Evolutionary conservation across 1,140 invertebrate genomes (phyloP).

Genomic region (Eciton burchellii): DNA sequence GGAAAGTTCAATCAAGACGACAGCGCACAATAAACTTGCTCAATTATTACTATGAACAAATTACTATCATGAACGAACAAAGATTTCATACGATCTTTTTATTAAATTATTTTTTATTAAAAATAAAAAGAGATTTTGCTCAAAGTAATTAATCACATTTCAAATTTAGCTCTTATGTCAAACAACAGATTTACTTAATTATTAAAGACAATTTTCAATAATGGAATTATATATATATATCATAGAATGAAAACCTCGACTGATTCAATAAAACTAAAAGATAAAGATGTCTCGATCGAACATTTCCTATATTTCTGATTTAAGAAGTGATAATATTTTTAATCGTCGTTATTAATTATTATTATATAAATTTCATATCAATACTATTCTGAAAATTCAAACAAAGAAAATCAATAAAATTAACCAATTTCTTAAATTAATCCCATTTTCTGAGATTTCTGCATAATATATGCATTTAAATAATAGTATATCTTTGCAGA

Average conservation of each 20-base stretch:
- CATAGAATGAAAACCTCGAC: too few species aligned
- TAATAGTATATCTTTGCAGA: background rate
- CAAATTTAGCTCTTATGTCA: slow-evolving; percentile 1
- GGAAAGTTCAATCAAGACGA: slow-evolving; percentile 18
- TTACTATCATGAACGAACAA: background rate
- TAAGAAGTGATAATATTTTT: slow-evolving; percentile 9
- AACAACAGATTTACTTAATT: background rate
- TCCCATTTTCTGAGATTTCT: background rate
- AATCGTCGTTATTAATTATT: slow-evolving; percentile 42
- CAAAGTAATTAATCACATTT: background rate
- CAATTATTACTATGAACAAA: slow-evolving; percentile 4
- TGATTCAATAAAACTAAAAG: background rate
- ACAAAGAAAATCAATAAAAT: background rate
- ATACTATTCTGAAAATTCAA: background rate
- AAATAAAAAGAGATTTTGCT: slow-evolving; percentile 1
- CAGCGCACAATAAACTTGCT: slow-evolving; percentile 24
- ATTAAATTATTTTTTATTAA: background rate
- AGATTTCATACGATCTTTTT: background rate
- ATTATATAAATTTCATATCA: background rate
- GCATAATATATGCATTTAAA: background rate
- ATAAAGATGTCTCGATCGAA: slow-evolving; percentile 9
- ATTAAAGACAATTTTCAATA: background rate
- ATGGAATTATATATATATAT: background rate
- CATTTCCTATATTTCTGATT: slow-evolving; percentile 25
- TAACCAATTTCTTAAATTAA: background rate